phyloP scores from a whole-genome alignment of 2,113 vertebrate genomes.

The Azemiops feae region DNA sequence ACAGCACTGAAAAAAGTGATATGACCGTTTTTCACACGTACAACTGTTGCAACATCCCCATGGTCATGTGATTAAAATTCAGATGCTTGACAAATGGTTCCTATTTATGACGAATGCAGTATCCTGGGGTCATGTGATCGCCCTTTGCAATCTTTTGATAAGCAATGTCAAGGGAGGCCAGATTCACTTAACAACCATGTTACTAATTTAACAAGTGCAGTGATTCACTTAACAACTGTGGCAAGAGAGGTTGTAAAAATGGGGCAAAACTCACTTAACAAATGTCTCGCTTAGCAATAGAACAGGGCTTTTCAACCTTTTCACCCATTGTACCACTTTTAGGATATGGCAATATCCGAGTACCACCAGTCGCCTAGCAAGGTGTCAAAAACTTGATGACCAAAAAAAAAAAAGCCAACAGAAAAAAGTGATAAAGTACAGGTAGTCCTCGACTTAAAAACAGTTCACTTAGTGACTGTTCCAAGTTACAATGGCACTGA shows the following conservation, averaged over 20 bases:
- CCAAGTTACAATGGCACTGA: too few relatives aligned
- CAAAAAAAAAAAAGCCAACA: too few relatives aligned
- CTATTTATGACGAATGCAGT: not conserved
- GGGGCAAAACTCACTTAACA: not conserved
- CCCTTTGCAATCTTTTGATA: not conserved
- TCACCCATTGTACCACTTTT: too few relatives aligned
- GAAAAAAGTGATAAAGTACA: too few relatives aligned
- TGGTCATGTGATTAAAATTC: not conserved
- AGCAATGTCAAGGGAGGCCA: not conserved
- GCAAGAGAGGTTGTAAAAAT: not conserved
- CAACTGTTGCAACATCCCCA: not conserved
- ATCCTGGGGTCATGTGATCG: not conserved
- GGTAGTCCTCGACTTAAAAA: too few relatives aligned
- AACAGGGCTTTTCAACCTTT: too few relatives aligned
- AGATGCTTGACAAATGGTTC: not conserved
- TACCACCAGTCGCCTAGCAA: too few relatives aligned
- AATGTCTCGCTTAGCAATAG: not conserved
- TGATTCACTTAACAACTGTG: not conserved
- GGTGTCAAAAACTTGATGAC: too few relatives aligned
- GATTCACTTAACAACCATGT: not conserved
- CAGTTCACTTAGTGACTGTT: too few relatives aligned
- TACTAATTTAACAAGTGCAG: not conserved
- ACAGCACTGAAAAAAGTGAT: not conserved
- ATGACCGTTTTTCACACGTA: not conserved
- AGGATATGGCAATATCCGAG: too few relatives aligned